Evolutionary conservation across 2,888 invertebrate species (phyloP).

Genomic region (Leptopilina myrica): DNA sequence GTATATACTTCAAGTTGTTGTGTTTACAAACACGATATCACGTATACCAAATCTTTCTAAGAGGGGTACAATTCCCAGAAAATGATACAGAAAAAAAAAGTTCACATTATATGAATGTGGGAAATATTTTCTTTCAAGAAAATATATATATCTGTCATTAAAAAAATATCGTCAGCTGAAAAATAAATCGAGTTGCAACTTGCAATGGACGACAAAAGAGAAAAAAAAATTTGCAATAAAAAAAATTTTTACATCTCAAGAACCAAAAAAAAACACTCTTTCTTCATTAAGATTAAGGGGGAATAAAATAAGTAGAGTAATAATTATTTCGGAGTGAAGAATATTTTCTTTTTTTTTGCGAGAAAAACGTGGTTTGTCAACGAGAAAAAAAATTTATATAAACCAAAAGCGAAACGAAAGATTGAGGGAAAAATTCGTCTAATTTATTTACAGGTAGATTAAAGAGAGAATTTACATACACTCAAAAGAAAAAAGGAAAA

Average conservation of each 20-base stretch:
- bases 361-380: too few relatives aligned
- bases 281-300: too few relatives aligned
- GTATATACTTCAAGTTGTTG: neutral
- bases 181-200: constrained; percentile 12
- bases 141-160: neutral
- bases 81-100: constrained; percentile 27
- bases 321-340: too few relatives aligned
- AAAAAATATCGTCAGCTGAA: neutral
- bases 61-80: constrained; percentile 18
- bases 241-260: too few relatives aligned
- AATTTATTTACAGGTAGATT: too few relatives aligned
- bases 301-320: too few relatives aligned
- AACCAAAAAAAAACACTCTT: too few relatives aligned
- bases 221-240: too few relatives aligned
- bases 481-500: neutral
- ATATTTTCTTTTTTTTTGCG: too few relatives aligned
- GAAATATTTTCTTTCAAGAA: neutral
- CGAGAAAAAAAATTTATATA: too few relatives aligned
- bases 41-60: neutral
- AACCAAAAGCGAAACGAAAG: too few relatives aligned
- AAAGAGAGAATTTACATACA: neutral
- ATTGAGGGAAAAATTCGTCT: too few relatives aligned
- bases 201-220: neutral
- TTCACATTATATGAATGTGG: constrained; percentile 7
- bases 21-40: constrained; percentile 35